Base-by-base conservation (phyloP, 2,113 vertebrate genomes). In the Grantiella picta region DNA sequence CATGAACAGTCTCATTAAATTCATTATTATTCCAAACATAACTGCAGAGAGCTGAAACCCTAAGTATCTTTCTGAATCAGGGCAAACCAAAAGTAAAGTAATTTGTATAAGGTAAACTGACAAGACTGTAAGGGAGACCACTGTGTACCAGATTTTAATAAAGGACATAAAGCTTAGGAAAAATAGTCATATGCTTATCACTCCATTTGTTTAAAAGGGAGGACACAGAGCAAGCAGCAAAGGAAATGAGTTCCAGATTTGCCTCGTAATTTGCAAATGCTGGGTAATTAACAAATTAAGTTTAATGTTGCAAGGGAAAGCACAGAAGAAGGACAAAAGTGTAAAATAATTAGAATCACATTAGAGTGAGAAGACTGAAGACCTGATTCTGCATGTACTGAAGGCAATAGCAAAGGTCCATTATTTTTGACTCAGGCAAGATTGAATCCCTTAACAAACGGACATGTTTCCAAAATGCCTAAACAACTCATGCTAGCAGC, bases 221-320 rank as follows among this genome's bases (percentile, higher is more conserved):
- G 52, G 71, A 91, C 63, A 61, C 56, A 72, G 31, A 94, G 70
- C 27, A 92, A 93, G 35, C 16, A 70, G 40, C 52, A 91, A 89
- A 72, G 75, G 65, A 94, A 96, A 89, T 35, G 45, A 84, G 38
- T 94, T 92, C 70, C 90, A 78, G 75, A 75, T 47, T 81, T 92
- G 31, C 63, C n/a, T 92, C 2, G 1, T 79, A 90, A 90, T 96
- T 97, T 95, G 38, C 59, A 92, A 97, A 94, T 86, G 45, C 20
- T 82, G 22, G 31, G 22, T 88, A 96, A 96, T 95, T 95, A 96
- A 86, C 68, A 87, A 96, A 96, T 96, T 94, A 95, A 90, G 38
- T 95, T 97, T 93, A 94, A 93, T 45, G 28, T 82, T 97, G 38
- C 56, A 96, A 92, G 44, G 35, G 83, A 96, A 95, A 96, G 77